Base-by-base conservation (phyloP, 1,140 invertebrate genomes). In the Drosophila truncata region DNA sequence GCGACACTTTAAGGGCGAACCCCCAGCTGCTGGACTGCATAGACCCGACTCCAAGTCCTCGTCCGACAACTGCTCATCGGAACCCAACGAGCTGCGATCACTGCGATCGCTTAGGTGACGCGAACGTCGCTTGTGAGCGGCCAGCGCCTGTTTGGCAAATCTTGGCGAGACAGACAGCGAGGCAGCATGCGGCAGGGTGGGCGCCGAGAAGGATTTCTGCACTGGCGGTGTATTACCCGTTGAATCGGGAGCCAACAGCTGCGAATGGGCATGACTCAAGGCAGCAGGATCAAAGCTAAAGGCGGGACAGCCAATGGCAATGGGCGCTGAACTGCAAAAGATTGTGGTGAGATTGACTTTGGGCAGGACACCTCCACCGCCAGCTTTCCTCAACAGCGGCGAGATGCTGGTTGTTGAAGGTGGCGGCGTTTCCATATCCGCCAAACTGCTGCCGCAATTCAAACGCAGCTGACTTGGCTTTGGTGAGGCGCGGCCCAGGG, bases 71-170 rank as follows among this genome's bases (percentile, higher is more conserved):
- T 93, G 92, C 55, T 93, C 92, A 50, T 93, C 92, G 18, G 92
- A 93, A 16, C 92, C 91, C 13, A 93, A 20, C 0, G 92, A 93
- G 16, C 88, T 91, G 37, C 91, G 91, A 74, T 93, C 92, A 16
- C 87, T 91, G 33, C 92, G 91, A 82, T 93, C 92, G 60, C 92
- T 93, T 14, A 93, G 47, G 52, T 93, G 92, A 1, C 92, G 82
- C 3, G 91, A 92, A 2, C 92, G 78, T n/a, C 92, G 78, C 60
- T 93, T 93, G 13, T 91, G 87, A 20, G 91, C 82, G 6, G 77
- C 76, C 18, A 91, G 80, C 25, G 91, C 81, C 58, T 92, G 91
- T 39, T 93, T 93, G 70, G 82, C 61, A 18, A 93, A 93, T 16
- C 92, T 75, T 4, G 92, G 87, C 41, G 92, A 93, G 1, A 93